Conservation (phyloP, 1,140 invertebrate species). For the Anoplolepis gracilipes region DNA sequence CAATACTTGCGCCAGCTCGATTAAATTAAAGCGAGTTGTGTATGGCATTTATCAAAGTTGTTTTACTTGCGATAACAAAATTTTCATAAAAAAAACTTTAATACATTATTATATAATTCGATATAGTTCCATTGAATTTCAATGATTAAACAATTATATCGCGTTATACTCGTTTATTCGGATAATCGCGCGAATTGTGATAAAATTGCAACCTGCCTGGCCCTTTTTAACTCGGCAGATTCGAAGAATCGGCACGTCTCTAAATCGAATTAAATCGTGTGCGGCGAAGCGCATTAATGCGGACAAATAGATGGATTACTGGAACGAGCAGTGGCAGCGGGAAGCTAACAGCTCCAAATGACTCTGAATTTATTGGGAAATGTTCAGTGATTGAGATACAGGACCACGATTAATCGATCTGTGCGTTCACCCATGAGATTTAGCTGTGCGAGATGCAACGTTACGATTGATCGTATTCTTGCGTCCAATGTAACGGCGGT, state of each 20-base stretch:
- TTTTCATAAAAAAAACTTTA: too few relatives aligned
- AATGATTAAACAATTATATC: background rate
- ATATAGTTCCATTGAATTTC: background rate
- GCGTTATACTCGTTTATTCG: background rate
- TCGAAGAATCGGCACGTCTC: slow-evolving; percentile 3
- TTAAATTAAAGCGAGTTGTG: background rate
- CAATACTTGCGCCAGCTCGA: background rate
- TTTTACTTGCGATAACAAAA: too few relatives aligned
- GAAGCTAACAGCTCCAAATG: background rate
- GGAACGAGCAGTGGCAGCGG: background rate
- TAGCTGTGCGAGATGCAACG: too few relatives aligned
- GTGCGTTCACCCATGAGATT: background rate
- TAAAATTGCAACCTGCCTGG: background rate
- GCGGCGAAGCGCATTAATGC: slow-evolving; percentile 19
- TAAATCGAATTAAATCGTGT: slow-evolving; percentile 34
- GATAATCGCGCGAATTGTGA: background rate
- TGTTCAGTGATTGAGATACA: slow-evolving; percentile 17
- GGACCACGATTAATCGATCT: background rate
- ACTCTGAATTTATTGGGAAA: background rate
- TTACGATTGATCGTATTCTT: background rate
- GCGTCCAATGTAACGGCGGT: background rate
- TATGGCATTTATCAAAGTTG: too few relatives aligned
- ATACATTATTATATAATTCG: background rate
- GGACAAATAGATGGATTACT: slow-evolving; percentile 48
- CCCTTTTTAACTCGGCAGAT: background rate